Conservation (phyloP, 2,113 vertebrate genomes). For the Nothocercus nigrocapillus region DNA sequence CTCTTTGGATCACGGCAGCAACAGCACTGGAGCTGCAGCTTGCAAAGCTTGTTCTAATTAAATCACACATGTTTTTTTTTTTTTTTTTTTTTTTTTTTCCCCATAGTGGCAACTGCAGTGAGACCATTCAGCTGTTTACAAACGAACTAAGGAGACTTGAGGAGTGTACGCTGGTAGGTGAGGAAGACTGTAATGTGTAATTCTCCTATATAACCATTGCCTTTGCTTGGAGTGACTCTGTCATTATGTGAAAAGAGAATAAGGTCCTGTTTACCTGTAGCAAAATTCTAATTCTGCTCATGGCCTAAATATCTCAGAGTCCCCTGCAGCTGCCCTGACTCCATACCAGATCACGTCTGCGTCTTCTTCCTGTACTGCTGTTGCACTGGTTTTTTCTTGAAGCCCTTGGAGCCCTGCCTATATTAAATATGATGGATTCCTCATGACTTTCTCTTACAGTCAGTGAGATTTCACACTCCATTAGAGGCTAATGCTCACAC, state of each 20-base stretch:
- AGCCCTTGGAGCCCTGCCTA: neutral
- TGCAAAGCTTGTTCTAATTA: slow-evolving; percentile 22
- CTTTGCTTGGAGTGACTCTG: neutral
- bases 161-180: neutral
- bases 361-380: neutral
- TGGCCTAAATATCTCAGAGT: neutral
- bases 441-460: neutral
- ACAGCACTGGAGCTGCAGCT: neutral
- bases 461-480: slow-evolving; percentile 18
- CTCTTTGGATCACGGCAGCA: neutral
- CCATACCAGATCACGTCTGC: neutral
- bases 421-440: neutral
- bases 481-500: neutral
- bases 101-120: neutral
- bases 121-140: neutral
- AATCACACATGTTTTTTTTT: neutral
- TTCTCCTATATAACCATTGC: neutral
- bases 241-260: neutral
- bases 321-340: neutral
- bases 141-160: neutral
- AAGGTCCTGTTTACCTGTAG: neutral
- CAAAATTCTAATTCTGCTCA: neutral
- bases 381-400: neutral
- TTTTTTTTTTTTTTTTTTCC: neutral
- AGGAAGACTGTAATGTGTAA: neutral